phyloP scores from a whole-genome alignment of 2,797 vertebrate species.

The Rhinoraja longicauda region DNA sequence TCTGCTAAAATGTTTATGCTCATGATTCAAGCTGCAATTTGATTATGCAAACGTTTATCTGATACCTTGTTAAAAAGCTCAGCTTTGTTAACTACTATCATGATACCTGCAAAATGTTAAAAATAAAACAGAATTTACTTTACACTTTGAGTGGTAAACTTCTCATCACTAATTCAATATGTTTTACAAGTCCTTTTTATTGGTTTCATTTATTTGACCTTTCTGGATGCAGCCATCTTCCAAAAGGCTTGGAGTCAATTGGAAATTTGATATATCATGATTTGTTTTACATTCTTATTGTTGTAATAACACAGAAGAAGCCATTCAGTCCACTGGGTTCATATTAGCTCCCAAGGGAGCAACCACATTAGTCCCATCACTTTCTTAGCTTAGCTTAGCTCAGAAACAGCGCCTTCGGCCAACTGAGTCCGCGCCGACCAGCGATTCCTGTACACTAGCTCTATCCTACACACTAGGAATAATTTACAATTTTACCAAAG shows the following conservation, averaged over 20 bases:
- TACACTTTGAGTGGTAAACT: background rate
- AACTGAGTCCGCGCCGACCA: no score
- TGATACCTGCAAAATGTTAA: background rate
- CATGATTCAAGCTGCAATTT: background rate
- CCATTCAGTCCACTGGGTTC: no score
- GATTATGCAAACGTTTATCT: background rate
- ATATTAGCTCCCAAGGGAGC: no score
- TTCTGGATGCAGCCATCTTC: conserved; percentile 11
- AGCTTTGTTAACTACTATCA: background rate
- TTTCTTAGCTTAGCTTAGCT: no score
- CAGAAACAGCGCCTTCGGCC: no score
- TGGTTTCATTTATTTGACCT: background rate
- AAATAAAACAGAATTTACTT: background rate
- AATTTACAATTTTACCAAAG: no score
- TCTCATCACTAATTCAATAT: background rate
- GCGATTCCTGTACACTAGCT: no score
- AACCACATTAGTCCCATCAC: no score
- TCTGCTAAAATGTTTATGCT: background rate
- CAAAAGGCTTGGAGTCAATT: background rate
- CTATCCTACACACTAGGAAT: no score
- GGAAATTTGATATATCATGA: background rate
- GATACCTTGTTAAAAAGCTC: background rate
- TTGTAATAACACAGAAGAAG: no score
- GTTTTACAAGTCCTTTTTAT: background rate
- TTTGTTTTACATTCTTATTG: background rate